These are phyloP conservation scores for Aleiodes sp. DNA, from an alignment of 1,140 invertebrate genomes.

Conservation along the genomic window DNA sequence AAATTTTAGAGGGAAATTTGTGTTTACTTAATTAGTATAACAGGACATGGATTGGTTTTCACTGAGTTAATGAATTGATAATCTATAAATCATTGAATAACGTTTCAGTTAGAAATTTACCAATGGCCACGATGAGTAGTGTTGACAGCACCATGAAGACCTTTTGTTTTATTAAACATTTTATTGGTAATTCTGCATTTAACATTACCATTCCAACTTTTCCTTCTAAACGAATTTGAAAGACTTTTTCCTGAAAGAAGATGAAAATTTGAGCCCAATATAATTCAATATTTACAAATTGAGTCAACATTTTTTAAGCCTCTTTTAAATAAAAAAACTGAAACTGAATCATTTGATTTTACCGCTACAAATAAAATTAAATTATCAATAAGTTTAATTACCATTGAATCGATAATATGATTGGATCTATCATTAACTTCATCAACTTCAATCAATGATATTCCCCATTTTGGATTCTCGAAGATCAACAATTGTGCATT, in stretches of 20 bases:
- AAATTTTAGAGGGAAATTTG: not conserved
- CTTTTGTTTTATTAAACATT: conserved; percentile 72
- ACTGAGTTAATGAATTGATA: conserved; percentile 17
- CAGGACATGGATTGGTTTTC: conserved; percentile 26
- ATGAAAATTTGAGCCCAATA: no score
- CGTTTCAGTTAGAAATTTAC: conserved; percentile 58
- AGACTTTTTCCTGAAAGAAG: conserved; percentile 66
- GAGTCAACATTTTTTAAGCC: conserved; percentile 8
- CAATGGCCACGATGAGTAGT: conserved; percentile 64
- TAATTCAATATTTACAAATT: not conserved
- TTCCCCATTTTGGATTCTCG: conserved; percentile 76
- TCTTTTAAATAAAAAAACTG: no score
- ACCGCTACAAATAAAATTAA: no score
- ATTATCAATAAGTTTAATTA: no score
- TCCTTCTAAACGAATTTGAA: conserved; percentile 63
- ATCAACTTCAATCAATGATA: conserved; percentile 68
- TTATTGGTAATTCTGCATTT: conserved; percentile 74
- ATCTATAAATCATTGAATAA: conserved; percentile 39
- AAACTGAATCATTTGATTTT: no score
- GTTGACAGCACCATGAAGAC: conserved; percentile 71
- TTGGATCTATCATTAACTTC: conserved; percentile 49
- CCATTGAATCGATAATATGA: conserved; percentile 56
- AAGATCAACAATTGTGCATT: conserved; percentile 75
- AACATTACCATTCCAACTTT: conserved; percentile 68
- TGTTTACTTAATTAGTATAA: not conserved